These are phyloP conservation scores for Labeo calbasu DNA, from an alignment of 2,797 vertebrate species.

Conservation along the genomic window DNA sequence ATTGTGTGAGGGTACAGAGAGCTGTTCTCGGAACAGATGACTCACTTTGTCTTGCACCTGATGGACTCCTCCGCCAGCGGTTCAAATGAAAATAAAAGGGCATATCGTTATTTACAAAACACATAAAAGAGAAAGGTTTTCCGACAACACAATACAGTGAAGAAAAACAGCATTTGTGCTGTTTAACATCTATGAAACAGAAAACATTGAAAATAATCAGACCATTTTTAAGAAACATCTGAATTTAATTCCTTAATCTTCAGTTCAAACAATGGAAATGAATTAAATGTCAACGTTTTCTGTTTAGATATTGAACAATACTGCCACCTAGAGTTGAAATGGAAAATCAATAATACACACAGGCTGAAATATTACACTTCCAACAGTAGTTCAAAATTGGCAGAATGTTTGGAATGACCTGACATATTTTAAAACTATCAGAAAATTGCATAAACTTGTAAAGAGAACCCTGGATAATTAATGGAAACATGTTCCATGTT, in stretches of 20 bases:
- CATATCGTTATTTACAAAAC: neutral
- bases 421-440: neutral
- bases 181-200: neutral
- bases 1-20: neutral
- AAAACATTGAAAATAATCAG: neutral
- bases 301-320: constrained; percentile 20
- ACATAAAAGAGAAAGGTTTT: neutral
- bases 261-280: neutral
- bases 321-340: constrained; percentile 19
- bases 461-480: neutral
- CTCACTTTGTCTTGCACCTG: constrained; percentile 12
- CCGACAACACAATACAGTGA: neutral
- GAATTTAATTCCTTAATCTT: neutral
- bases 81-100: neutral
- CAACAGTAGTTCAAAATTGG: neutral
- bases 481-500: neutral
- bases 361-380: neutral
- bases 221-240: neutral
- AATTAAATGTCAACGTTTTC: neutral
- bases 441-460: neutral
- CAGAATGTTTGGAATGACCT: neutral
- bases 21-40: constrained; percentile 2
- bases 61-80: neutral
- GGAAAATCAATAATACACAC: neutral
- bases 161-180: neutral